Conservation (phyloP, 2,797 vertebrate species). For the Distichodus sexfasciatus region DNA sequence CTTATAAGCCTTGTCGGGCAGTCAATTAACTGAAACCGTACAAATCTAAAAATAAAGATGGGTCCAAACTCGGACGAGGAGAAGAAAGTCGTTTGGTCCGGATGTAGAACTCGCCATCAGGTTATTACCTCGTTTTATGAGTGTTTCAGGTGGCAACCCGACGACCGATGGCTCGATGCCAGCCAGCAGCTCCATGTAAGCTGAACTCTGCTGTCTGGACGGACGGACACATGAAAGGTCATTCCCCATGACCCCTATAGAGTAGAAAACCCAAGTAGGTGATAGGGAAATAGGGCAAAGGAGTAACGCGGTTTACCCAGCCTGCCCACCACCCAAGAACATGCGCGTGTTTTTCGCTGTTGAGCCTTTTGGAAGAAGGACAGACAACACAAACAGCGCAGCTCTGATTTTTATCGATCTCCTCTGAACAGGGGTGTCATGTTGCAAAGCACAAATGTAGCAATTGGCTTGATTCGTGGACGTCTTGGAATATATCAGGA, state of each 20-base stretch:
- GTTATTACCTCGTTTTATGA: not conserved
- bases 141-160: not conserved
- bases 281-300: not conserved
- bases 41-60: not conserved
- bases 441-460: slow-evolving; percentile 11
- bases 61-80: not conserved
- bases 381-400: slow-evolving; percentile 1
- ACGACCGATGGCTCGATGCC: not conserved
- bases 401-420: slow-evolving; percentile 22
- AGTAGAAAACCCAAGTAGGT: not conserved
- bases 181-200: not conserved
- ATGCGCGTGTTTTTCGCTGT: not conserved
- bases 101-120: not conserved
- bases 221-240: not conserved
- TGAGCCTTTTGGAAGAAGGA: not conserved
- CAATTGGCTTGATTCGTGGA: not conserved
- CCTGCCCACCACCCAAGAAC: not conserved
- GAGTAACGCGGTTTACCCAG: not conserved
- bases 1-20: slow-evolving; percentile 31
- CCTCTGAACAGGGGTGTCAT: slow-evolving; percentile 2
- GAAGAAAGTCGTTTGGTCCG: not conserved
- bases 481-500: not conserved
- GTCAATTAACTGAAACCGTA: not conserved
- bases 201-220: not conserved
- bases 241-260: not conserved